These are phyloP conservation scores for Campopleginae sp. DNA, from an alignment of 2,888 invertebrate genomes.

Conservation along the genomic window DNA sequence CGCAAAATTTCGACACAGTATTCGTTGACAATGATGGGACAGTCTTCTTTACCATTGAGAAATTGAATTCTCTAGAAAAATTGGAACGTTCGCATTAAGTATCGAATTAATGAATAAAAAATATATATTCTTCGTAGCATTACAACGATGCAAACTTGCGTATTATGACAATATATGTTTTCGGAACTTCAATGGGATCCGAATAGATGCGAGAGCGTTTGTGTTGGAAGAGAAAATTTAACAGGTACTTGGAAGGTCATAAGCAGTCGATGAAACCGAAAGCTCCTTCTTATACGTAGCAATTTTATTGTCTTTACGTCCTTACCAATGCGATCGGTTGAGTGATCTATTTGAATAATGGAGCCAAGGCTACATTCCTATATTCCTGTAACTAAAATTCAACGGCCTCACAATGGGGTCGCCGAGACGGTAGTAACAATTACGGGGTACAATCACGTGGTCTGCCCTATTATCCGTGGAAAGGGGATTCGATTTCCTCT, in stretches of 20 bases:
- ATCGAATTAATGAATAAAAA: too few relatives aligned
- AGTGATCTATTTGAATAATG: conserved; percentile 72
- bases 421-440: conserved; percentile 62
- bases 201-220: too few relatives aligned
- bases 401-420: not conserved
- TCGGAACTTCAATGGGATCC: too few relatives aligned
- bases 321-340: conserved; percentile 73
- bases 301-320: conserved; percentile 66
- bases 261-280: conserved; percentile 12
- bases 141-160: too few relatives aligned
- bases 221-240: conserved; percentile 26
- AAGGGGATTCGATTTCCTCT: conserved; percentile 51
- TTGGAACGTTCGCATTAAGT: too few relatives aligned
- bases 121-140: too few relatives aligned
- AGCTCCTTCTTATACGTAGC: conserved; percentile 64
- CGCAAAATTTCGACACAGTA: too few relatives aligned
- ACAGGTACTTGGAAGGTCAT: conserved; percentile 24
- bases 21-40: too few relatives aligned
- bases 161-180: too few relatives aligned
- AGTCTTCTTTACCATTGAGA: too few relatives aligned
- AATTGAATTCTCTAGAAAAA: too few relatives aligned
- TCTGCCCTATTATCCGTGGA: conserved; percentile 61
- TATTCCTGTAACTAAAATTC: conserved; percentile 14
- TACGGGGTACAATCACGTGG: conserved; percentile 64
- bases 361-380: conserved; percentile 35